Evolutionary conservation across 2,888 invertebrate species (phyloP), one percentile per base, ranked within the genome.

Genomic region (Lasioglossum marginatum): DNA sequence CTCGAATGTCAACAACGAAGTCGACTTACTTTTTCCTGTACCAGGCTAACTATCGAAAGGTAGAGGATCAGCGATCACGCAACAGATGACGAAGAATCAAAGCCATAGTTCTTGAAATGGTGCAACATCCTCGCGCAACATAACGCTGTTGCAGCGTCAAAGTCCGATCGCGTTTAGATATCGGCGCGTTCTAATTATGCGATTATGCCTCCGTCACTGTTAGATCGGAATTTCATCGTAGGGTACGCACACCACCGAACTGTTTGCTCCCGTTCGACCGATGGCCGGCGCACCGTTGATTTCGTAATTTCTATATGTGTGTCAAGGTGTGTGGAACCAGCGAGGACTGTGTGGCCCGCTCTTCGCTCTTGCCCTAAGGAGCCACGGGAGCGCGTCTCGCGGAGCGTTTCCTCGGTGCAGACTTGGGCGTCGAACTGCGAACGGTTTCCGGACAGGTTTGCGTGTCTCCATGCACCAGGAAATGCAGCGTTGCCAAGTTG

Each of bases 281-380:
- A 70, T 70, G 70, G 70, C 63, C 84, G 81, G 75, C 74, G 45
- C 63, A 76, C 79, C 45, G 37, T 45, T 73, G 72, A 81, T 90
- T 90, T 89, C 85, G 91, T 75, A 88, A 90, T 90, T 91, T 90
- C 88, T 82, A 89, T 91, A 83, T 90, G 81, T 88, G 82, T 90
- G 90, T 90, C 90, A 90, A 90, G 90, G 90, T 90, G 77, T 66
- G 72, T 43, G 66, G 72, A 68, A 63, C 27, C 70, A 40, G 57
- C 16, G 27, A 23, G n/a, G 37, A 66, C 60, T 14, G 45, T 37
- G 43, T 40, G 40, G 31, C 31, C 72, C 66, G 63, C 37, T 81
- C 77, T 48, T 45, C 68, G n/a, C n/a, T 16, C 2, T 16, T 34
- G 34, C 63, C 63, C 63, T 31, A 19, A 8, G 3, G 31, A 63